Evolutionary conservation across 2,113 vertebrate genomes (phyloP), one percentile per base, ranked within the genome.

Genomic region (Centropus bengalensis): DNA sequence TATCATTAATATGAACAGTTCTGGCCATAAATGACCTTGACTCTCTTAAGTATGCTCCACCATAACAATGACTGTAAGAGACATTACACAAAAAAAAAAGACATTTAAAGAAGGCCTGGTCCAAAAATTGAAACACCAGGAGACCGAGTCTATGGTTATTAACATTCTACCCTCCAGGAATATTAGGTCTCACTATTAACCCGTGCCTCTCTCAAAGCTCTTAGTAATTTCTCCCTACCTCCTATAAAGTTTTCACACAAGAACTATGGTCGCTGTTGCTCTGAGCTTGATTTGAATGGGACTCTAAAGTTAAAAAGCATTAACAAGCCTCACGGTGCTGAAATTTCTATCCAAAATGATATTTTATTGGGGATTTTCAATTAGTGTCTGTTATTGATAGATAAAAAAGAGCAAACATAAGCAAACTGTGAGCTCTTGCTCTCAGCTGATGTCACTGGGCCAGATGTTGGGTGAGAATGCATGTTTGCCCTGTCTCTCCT

Each of bases 21-120:
- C 86, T 79, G 66, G 74, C 74, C 77, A 81, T 78, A 92, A 78
- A 52, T 92, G 87, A 89, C 84, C 77, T 71, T 92, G 77, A 82
- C 47, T 83, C 47, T 81, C 59, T 78, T 78, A 89, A 80, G 59
- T 45, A 67, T 51, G 30, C 19, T 82, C 55, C 54, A 79, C 10
- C 51, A 15, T 77, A 86, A 81, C 32, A 55, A 74, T 4, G 19
- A 70, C 56, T 51, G 56, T 26, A 81, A 86, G 59, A 88, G 42
- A 83, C 88, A 74, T 33, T 51, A 63, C 68, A 93, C 14, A n/a
- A 16, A 77, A 30, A 82, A 64, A 60, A 73, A 9, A 73, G 79
- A 89, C 74, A 91, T 85, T 91, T 78, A 85, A 68, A 78, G 58
- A 82, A 59, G n/a, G 54, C 3, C 38, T 60, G 1, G 19, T 60